These are phyloP conservation scores for Rattus norvegicus DNA, from an alignment of 2,113 vertebrate genomes.

Conservation along the genomic window DNA sequence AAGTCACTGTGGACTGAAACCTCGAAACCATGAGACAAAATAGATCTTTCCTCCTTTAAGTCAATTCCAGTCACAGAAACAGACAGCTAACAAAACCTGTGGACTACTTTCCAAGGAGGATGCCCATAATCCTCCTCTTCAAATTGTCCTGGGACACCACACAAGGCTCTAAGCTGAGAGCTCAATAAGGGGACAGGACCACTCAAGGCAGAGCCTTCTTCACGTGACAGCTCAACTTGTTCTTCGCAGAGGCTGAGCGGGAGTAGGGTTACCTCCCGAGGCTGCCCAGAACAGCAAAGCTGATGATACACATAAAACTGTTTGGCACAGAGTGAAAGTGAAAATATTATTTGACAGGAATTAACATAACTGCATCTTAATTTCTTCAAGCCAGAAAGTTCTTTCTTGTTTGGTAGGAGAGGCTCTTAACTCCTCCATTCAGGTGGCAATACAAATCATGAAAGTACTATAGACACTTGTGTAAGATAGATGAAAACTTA, in stretches of 20 bases:
- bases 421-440: not conserved
- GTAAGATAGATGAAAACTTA: not conserved
- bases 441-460: not conserved
- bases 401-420: not conserved
- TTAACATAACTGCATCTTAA: not conserved
- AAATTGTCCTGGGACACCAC: not conserved
- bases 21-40: not conserved
- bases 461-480: fast-evolving
- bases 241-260: not conserved
- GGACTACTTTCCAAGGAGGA: not conserved
- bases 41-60: no score
- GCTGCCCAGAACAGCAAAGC: not conserved
- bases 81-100: not conserved
- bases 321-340: not conserved
- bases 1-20: not conserved
- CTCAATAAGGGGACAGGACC: not conserved
- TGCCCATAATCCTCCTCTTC: not conserved
- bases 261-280: not conserved
- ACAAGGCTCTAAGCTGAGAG: not conserved
- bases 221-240: not conserved
- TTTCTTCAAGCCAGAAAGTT: not conserved
- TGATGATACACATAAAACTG: not conserved
- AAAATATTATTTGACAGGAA: no score
- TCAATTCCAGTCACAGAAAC: not conserved
- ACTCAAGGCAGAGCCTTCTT: not conserved